These are phyloP conservation scores for Melanotaenia parkinsoni DNA, from an alignment of 2,797 vertebrate genomes.

Conservation along the genomic window DNA sequence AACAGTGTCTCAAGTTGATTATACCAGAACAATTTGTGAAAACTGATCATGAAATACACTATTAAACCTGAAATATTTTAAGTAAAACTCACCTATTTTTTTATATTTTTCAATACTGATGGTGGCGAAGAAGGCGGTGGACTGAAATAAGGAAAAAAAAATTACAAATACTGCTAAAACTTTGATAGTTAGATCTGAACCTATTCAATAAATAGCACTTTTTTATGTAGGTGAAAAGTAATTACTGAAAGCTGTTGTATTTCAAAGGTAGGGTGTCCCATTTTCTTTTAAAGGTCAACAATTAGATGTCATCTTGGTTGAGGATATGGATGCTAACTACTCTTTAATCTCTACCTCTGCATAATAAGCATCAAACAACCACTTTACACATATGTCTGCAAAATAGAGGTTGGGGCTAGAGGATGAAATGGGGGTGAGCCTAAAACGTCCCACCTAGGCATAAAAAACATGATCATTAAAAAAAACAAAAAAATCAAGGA, in stretches of 20 bases:
- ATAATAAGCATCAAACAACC: not conserved
- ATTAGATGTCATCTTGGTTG: no score
- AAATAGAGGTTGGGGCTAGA: not conserved
- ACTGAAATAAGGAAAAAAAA: conserved; percentile 46
- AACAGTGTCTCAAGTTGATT: conserved; percentile 9
- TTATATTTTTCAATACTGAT: conserved; percentile 41
- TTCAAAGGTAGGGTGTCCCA: not conserved
- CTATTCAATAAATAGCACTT: not conserved
- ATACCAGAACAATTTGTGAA: not conserved
- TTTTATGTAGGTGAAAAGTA: not conserved
- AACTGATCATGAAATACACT: not conserved
- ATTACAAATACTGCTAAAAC: not conserved
- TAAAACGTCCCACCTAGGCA: not conserved
- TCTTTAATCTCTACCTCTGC: not conserved
- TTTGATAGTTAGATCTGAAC: not conserved
- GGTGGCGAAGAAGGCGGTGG: conserved; percentile 34
- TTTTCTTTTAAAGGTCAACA: not conserved
- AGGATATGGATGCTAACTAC: no score
- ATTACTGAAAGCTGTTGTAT: not conserved
- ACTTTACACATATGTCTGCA: not conserved
- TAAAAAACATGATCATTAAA: not conserved
- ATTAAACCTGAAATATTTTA: not conserved
- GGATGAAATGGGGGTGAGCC: not conserved
- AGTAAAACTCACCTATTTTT: conserved; percentile 69
- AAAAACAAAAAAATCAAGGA: conserved; percentile 10